Base-by-base conservation (phyloP, 2,113 vertebrate species). In the Rhegmatorhina hoffmannsi region DNA sequence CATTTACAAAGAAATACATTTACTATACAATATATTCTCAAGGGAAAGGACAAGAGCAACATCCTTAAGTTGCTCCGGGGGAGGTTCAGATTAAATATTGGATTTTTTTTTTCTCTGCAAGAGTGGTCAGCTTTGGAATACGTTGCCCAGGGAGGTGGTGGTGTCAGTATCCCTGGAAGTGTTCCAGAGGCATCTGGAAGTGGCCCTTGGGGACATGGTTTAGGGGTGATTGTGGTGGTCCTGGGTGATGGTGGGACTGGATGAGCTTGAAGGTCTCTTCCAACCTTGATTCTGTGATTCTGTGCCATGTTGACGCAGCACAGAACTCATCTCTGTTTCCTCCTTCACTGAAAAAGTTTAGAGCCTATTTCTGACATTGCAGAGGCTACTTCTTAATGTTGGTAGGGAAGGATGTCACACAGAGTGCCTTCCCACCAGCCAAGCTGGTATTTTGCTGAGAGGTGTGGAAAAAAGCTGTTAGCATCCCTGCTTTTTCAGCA, bases 181-280 rank as follows among this genome's bases (percentile, higher is more conserved):
- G 63, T 33, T 14, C 29, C 9, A 13, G 40, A 44, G 63, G 19
- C 3, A 10, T 21, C 63, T 44, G 63, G 40, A 44, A 33, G 62
- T 44, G 63, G 63, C 40, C 40, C 40, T 16, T 33, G 29, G 63
- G 40, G 13, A 44, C 63, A 23, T 23, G 63, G 63, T 31, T 44
- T 66, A 16, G 36, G 60, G 19, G 17, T 28, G 7, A 29, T 63
- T 40, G 7, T 63, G 60, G 40, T 33, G 40, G 13, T 33, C 6
- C 40, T 33, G 63, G 28, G 36, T 6, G 36, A 62, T 11, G 36
- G 17, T 40, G 28, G 40, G 13, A 64, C 40, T 44, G 63, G 63
- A 44, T 33, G 46, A 8, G 19, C 0, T 0, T 3, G 13, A n/a
- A 53, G 2, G 29, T 60, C n/a, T 53, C 46, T 26, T 59, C 46